phyloP scores from a whole-genome alignment of 2,797 vertebrate species.

The Chaetodon trifasciatus region DNA sequence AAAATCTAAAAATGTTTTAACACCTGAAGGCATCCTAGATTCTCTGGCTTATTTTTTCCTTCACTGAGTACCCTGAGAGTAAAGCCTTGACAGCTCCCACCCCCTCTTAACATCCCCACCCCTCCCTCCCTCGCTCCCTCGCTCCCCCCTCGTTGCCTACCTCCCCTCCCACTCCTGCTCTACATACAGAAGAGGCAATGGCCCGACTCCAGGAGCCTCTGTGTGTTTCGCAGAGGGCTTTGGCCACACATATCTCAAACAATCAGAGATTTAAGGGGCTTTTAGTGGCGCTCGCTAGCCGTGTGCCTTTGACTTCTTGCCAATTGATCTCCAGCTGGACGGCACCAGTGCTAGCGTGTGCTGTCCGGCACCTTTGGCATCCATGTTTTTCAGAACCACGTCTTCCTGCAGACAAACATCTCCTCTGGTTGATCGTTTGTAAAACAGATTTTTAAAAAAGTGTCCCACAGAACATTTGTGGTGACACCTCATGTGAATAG shows the following conservation, averaged over 20 bases:
- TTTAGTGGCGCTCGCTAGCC: conserved; percentile 62
- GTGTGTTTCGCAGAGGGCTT: conserved; percentile 60
- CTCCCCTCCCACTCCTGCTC: conserved; percentile 67
- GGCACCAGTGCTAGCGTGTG: not conserved
- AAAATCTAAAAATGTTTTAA: conserved; percentile 90
- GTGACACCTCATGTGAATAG: conserved; percentile 31
- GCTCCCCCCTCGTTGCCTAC: conserved; percentile 8
- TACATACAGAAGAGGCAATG: conserved; percentile 79
- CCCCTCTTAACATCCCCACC: conserved; percentile 73
- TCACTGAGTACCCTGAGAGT: conserved; percentile 82
- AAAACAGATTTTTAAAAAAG: conserved; percentile 1
- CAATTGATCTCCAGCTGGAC: conserved; percentile 59
- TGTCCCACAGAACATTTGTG: not conserved
- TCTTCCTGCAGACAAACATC: conserved; percentile 14
- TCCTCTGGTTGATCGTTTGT: conserved; percentile 4
- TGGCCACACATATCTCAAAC: conserved; percentile 68
- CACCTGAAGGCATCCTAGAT: conserved; percentile 89
- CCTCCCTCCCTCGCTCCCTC: conserved; percentile 25
- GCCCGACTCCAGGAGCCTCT: conserved; percentile 76
- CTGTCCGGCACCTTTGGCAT: conserved; percentile 22
- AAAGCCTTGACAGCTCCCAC: conserved; percentile 85
- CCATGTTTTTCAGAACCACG: conserved; percentile 20
- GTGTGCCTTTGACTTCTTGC: conserved; percentile 57
- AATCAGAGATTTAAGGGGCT: conserved; percentile 70
- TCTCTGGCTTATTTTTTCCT: conserved; percentile 83